Evolutionary conservation across 2,797 vertebrate genomes (phyloP), one percentile per base, ranked within the genome.

Genomic region (Tokudaia muenninki): DNA sequence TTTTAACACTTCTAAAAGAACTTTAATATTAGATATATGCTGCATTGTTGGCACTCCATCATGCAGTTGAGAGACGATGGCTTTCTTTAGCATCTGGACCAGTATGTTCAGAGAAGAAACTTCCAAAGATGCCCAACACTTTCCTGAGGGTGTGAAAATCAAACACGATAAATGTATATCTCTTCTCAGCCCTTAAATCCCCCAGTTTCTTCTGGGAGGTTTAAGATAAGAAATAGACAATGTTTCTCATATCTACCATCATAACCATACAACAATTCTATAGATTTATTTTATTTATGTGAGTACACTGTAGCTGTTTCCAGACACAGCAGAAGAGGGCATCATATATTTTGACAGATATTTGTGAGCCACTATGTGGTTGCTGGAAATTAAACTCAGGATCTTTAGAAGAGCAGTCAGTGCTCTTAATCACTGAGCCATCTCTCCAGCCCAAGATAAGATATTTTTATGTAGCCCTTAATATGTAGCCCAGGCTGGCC

Each of bases 71-170:
- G 9, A 41, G 44, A 90, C 0, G 4, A 98, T 16, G 21, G 94
- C 91, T 16, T 41, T 83, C 95, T 98, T 98, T 74, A 98, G 96
- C 97, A 98, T 97, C 86, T 98, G 96, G 65, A 98, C 88, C 47
- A 97, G 87, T 55, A 70, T 95, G 3, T 75, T 95, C n/a, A 98
- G 90, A 87, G 91, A 97, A 34, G 97, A 89, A 59, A 50, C 91
- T 93, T 97, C 88, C 92, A 98, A 86, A 37, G 92, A 97, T 78
- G 67, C 83, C 98, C 98, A 98, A 21, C 89, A 97, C 8, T 95
- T 89, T 88, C 89, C 98, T 98, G 95, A 87, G 80, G 65, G 37
- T 72, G 0, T 84, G 80, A 90, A 93, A 94, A 95, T 88, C 26
- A 91, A 88, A 59, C 17, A 61, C 31, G 31, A 34, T 50, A 87